phyloP scores from a whole-genome alignment of 2,888 invertebrate species.

The Bedellia somnulentella region DNA sequence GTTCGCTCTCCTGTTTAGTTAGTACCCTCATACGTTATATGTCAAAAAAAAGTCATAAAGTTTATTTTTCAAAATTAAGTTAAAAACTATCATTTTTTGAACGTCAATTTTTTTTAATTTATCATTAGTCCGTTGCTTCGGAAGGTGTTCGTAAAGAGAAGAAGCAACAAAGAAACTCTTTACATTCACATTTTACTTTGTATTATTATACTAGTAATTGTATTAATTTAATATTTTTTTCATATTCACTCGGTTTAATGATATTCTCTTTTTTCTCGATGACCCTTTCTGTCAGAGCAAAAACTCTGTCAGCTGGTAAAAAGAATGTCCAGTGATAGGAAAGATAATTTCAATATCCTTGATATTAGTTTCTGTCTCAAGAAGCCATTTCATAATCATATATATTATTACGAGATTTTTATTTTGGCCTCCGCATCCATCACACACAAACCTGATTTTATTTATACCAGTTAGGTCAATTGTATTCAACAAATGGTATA shows the following conservation, averaged over 20 bases:
- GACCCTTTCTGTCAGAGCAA: slow-evolving; percentile 5
- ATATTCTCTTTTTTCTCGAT: slow-evolving; percentile 4
- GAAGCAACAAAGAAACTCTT: too few species aligned
- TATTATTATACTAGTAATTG: too few species aligned
- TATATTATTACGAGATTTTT: slow-evolving; percentile 14
- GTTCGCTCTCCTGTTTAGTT: too few species aligned
- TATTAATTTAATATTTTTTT: too few species aligned
- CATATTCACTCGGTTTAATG: slow-evolving; percentile 4
- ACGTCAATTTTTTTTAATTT: too few species aligned
- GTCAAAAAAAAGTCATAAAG: too few species aligned
- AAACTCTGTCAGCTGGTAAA: slow-evolving; percentile 6
- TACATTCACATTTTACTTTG: too few species aligned
- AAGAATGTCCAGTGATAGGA: slow-evolving; percentile 11
- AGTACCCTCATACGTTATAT: too few species aligned
- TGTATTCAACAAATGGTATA: slow-evolving; percentile 10
- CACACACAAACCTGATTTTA: slow-evolving; percentile 5
- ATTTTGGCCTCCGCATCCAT: slow-evolving; percentile 12
- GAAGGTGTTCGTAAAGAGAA: too few species aligned
- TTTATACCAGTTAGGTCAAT: slow-evolving; percentile 5
- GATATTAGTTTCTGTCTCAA: slow-evolving; percentile 3
- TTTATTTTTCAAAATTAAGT: too few species aligned
- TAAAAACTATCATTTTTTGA: too few species aligned
- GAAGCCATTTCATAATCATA: slow-evolving; percentile 12
- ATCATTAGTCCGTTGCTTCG: too few species aligned
- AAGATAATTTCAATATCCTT: slow-evolving; percentile 12